Conservation (phyloP, 2,888 invertebrate species). For the Rhabditoides inermis region DNA sequence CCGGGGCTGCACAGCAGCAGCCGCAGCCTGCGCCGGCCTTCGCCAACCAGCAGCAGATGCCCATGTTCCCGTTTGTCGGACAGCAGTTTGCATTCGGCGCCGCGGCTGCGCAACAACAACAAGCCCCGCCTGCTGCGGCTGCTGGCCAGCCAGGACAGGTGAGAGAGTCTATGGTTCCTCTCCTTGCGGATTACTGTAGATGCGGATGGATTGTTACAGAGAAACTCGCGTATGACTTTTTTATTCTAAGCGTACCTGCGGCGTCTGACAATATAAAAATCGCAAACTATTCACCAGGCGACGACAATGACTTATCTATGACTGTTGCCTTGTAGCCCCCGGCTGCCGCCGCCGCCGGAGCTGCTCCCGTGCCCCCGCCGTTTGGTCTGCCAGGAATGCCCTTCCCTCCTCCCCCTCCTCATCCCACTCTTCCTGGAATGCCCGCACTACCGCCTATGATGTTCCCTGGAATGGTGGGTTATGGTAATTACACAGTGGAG, state of each 20-base stretch:
- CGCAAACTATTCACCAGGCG: too few relatives aligned
- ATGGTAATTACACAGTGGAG: too few relatives aligned
- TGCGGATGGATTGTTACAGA: too few relatives aligned
- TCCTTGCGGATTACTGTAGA: too few relatives aligned
- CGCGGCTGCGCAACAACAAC: neutral
- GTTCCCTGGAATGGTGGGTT: conserved; percentile 1
- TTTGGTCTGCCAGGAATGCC: too few relatives aligned
- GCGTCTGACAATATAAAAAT: neutral
- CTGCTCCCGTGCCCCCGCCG: too few relatives aligned
- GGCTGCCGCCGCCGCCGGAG: conserved; percentile 7
- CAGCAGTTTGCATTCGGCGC: neutral
- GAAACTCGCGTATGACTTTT: too few relatives aligned
- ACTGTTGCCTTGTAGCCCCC: too few relatives aligned
- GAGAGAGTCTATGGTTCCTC: too few relatives aligned
- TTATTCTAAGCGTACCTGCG: neutral
- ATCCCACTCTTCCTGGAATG: conserved; percentile 32
- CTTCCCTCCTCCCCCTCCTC: conserved; percentile 16
- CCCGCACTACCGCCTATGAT: conserved; percentile 9
- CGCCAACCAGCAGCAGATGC: neutral
- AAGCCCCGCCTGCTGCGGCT: conserved; percentile 7
- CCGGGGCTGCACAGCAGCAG: too few relatives aligned
- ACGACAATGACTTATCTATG: too few relatives aligned
- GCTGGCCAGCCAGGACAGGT: neutral
- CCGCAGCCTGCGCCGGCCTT: neutral
- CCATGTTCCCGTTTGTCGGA: neutral